Evolutionary conservation across 2,113 vertebrate genomes (phyloP).

Genomic region (Maylandia zebra): DNA sequence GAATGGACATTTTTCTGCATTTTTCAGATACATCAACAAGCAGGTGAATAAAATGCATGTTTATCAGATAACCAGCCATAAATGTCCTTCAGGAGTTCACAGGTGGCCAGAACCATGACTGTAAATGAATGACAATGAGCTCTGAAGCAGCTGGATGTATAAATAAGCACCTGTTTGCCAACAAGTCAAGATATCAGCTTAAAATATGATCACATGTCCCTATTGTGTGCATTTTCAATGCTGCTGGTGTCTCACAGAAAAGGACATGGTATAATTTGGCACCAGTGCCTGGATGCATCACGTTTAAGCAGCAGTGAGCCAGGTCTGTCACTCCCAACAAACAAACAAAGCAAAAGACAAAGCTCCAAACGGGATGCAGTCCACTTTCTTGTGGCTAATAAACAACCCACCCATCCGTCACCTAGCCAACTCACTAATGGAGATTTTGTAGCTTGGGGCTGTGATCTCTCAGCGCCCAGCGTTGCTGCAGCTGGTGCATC

Average conservation of each 20-base stretch:
- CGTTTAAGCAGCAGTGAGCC: rapidly evolving
- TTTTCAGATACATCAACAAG: not conserved
- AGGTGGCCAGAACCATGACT: not conserved
- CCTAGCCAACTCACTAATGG: not conserved
- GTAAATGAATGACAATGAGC: not conserved
- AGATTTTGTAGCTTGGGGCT: not conserved
- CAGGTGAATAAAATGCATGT: not conserved
- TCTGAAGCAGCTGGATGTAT: not conserved
- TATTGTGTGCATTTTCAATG: not conserved
- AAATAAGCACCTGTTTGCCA: not conserved
- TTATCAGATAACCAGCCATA: not conserved
- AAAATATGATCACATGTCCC: not conserved
- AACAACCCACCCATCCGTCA: not conserved
- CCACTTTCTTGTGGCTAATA: not conserved
- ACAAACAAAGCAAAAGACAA: not conserved
- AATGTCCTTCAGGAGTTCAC: not conserved
- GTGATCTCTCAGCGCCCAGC: not conserved
- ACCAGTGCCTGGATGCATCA: not conserved
- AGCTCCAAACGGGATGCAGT: not conserved
- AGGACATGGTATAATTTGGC: not conserved
- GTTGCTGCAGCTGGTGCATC: not conserved
- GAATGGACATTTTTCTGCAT: not conserved
- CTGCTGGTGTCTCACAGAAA: not conserved
- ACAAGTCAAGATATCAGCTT: not conserved
- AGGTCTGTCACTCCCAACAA: not conserved